Percentiles rank a stretch among this genome's conserved stretches.
Conservation (phyloP, 2,797 vertebrate species). For the Channallabes apus region DNA sequence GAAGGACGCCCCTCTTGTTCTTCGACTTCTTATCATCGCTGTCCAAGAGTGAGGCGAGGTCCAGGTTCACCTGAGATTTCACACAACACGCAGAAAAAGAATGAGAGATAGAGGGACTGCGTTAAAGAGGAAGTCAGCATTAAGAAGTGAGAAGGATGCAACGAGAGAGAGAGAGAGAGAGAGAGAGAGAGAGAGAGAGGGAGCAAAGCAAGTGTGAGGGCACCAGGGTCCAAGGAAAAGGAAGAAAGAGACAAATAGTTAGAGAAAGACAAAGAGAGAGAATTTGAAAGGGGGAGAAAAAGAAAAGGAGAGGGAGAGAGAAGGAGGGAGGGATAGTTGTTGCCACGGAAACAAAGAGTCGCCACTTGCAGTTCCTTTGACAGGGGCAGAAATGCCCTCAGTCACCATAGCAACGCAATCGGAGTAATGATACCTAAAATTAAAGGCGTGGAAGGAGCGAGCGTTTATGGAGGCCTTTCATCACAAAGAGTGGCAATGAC, state of each 20-base stretch:
- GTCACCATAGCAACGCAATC: constrained; percentile 80
- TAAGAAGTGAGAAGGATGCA: background rate
- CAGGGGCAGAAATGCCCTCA: constrained; percentile 74
- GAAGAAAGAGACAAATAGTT: background rate
- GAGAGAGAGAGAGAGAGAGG: background rate
- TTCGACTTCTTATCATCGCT: constrained; percentile 98
- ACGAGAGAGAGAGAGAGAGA: constrained; percentile 7
- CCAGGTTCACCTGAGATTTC: constrained; percentile 87
- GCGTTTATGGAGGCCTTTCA: constrained; percentile 54
- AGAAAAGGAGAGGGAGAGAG: constrained; percentile 30
- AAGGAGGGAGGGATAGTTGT: constrained; percentile 68
- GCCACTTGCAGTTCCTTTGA: constrained; percentile 72
- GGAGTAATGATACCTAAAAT: constrained; percentile 74
- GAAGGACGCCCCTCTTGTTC: constrained; percentile 95
- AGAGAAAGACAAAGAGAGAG: background rate
- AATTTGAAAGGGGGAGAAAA: constrained; percentile 7
- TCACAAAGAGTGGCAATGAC: constrained; percentile 36
- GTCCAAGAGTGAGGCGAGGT: constrained; percentile 92
- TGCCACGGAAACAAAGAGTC: constrained; percentile 80
- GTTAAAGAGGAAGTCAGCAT: constrained; percentile 34
- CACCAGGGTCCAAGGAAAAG: background rate
- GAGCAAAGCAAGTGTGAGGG: constrained; percentile 26
- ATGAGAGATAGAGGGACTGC: background rate
- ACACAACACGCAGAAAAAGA: constrained; percentile 54
- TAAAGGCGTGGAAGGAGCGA: constrained; percentile 61